Evolutionary conservation across 1,140 invertebrate species (phyloP), one percentile per base, ranked within the genome.

Genomic region (Ephestia elutella): DNA sequence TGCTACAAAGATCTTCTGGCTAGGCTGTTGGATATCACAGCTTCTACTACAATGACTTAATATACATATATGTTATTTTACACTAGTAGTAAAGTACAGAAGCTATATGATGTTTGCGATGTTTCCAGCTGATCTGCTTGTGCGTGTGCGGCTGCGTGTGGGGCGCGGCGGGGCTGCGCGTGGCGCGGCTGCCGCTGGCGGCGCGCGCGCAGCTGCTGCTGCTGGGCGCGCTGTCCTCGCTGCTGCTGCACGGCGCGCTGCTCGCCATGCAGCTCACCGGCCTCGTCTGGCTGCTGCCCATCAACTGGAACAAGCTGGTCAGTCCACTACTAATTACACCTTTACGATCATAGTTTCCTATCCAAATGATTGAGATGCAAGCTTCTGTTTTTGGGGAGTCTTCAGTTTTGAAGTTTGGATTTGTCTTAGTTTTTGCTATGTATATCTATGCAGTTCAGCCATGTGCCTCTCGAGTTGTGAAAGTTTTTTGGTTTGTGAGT

Each of bases 251-350:
- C 69, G 92, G 92, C 73, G 90, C 95, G 68, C 91, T 96, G 83
- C 91, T 96, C 74, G 93, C 95, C 90, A 92, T 96, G 83, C 95
- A 96, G 91, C 93, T 96, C 84, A 94, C 95, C 69, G 93, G 95
- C 75, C 92, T 95, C 70, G 90, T 93, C 60, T 92, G 93, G 75
- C 91, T 95, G 87, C 94, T 96, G 88, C 94, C 95, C 67, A 92
- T 96, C 77, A 95, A 95, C 84, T 96, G 94, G 94, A 90, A 92
- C 63, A 93, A 92, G 91, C 79, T 95, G 90, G 94, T 95, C 85
- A 91, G 92, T 90, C 13, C n/a, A 15, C n/a, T n/a, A n/a, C n/a
- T n/a, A 44, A 3, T 10, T 15, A 15, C 13, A 44, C 13, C 13
- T 44, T 1, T 44, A 5, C 5, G n/a, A n/a, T n/a, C n/a, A n/a